Conservation (phyloP, 2,888 invertebrate genomes). For the Drosophila sordidula region DNA sequence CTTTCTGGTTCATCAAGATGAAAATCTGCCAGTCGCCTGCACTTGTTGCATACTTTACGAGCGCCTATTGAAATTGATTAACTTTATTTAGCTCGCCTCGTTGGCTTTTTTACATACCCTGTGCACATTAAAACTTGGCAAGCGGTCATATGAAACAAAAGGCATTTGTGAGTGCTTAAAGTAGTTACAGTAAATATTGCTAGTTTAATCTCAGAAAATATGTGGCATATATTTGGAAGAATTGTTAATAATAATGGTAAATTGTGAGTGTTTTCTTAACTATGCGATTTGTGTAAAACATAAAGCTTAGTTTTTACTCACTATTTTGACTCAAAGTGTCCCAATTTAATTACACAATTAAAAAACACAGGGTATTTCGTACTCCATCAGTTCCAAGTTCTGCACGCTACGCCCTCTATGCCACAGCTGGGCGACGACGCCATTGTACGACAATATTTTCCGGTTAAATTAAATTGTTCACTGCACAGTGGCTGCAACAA, state of each 20-base stretch:
- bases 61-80: conserved; percentile 73
- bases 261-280: no score
- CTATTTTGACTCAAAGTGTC: no score
- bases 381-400: background rate
- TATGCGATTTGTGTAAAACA: no score
- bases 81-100: conserved; percentile 71
- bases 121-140: background rate
- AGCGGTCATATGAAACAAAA: no score
- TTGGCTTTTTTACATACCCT: conserved; percentile 44
- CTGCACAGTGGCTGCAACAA: conserved; percentile 64
- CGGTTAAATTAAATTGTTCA: conserved; percentile 77
- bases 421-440: conserved; percentile 35
- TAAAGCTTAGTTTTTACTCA: no score
- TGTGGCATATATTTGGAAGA: no score
- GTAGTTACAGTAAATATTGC: no score
- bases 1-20: conserved; percentile 66
- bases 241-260: no score
- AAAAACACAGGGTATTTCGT: conserved; percentile 10
- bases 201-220: no score
- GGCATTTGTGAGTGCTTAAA: no score
- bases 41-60: conserved; percentile 59
- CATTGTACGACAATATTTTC: conserved; percentile 68
- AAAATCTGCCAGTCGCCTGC: conserved; percentile 40
- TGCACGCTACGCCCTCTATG: conserved; percentile 9
- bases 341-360: no score